A percentile compares a stretch with the other conserved stretches of the same genome.
phyloP scores from a whole-genome alignment of 1,140 invertebrate species.

The Drosophila erecta region DNA sequence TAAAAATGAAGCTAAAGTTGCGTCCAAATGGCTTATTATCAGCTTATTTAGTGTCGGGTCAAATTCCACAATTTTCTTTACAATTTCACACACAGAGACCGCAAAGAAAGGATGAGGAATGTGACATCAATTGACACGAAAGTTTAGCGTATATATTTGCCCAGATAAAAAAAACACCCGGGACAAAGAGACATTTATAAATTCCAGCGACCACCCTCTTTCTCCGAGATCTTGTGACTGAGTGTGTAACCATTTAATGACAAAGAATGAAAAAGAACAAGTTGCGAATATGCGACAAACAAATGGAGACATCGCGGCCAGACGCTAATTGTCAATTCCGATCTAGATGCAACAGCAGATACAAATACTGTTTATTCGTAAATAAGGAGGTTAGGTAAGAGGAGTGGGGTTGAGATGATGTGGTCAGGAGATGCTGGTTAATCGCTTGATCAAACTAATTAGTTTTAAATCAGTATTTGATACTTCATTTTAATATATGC shows the following conservation, averaged over 20 bases:
- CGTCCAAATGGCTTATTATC: slow-evolving; percentile 69
- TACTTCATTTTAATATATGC: not conserved
- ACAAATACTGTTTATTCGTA: not conserved
- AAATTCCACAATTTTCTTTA: slow-evolving; percentile 80
- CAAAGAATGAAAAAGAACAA: slow-evolving; percentile 79
- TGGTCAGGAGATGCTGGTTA: not conserved
- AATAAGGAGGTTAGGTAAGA: not conserved
- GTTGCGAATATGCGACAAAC: slow-evolving; percentile 80
- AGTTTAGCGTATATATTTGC: slow-evolving; percentile 82
- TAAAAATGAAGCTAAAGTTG: slow-evolving; percentile 31
- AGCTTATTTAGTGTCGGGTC: slow-evolving; percentile 78
- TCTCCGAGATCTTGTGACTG: slow-evolving; percentile 18
- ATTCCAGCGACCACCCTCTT: slow-evolving; percentile 73
- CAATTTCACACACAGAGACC: slow-evolving; percentile 58
- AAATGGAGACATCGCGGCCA: slow-evolving; percentile 79
- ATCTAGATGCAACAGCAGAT: slow-evolving; percentile 30
- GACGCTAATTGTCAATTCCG: slow-evolving; percentile 71
- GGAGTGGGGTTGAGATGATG: not conserved
- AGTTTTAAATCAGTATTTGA: slow-evolving; percentile 6
- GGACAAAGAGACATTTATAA: slow-evolving; percentile 68
- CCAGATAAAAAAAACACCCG: slow-evolving; percentile 70
- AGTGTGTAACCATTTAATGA: slow-evolving; percentile 67
- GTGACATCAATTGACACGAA: slow-evolving; percentile 82
- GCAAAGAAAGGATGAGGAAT: slow-evolving; percentile 43
- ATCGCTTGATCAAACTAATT: slow-evolving; percentile 19